Evolutionary conservation across 2,113 vertebrate genomes (phyloP).

Genomic region (Nothocercus julius): DNA sequence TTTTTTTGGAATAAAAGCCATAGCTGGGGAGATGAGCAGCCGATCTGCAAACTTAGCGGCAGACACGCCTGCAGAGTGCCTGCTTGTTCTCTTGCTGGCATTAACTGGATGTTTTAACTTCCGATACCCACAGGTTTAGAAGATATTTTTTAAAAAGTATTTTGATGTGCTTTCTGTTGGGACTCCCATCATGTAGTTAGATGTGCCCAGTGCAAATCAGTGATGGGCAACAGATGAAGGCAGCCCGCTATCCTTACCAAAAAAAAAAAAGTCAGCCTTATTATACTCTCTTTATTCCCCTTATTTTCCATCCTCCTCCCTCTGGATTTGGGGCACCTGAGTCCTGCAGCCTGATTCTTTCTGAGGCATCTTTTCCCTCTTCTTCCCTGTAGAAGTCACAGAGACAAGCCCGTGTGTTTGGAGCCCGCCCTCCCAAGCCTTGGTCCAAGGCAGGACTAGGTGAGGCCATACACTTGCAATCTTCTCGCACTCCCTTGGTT

Average conservation of each 20-base stretch:
- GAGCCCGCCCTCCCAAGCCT: background rate
- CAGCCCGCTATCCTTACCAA: background rate
- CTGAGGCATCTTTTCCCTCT: background rate
- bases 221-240: background rate
- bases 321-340: background rate
- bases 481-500: background rate
- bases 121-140: accelerated
- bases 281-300: background rate
- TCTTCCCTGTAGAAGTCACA: background rate
- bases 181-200: background rate
- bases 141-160: background rate
- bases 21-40: background rate
- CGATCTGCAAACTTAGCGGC: background rate
- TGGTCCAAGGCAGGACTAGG: background rate
- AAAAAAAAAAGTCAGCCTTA: background rate
- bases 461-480: background rate
- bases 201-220: background rate
- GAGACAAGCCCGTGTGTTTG: background rate
- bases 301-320: background rate
- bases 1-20: background rate
- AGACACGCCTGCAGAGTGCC: background rate
- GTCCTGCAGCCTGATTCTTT: background rate
- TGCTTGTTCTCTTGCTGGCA: background rate
- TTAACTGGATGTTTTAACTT: background rate
- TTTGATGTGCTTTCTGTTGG: background rate